Conservation (phyloP, 1,140 invertebrate genomes). For the Drosophila subobscura region DNA sequence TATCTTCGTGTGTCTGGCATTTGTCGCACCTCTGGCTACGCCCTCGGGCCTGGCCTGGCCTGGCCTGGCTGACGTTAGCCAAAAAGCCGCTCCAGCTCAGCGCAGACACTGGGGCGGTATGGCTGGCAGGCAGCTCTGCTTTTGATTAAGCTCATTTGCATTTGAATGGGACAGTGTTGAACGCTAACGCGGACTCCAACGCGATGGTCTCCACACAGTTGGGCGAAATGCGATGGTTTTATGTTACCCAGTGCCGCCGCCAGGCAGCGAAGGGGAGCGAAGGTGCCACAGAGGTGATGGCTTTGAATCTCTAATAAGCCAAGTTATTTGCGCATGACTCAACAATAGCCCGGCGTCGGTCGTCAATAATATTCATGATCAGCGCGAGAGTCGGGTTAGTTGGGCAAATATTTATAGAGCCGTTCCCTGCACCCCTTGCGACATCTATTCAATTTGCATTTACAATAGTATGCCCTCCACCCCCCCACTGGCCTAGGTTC, state of each 20-base stretch:
- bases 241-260: slow-evolving; percentile 50
- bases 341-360: slow-evolving; percentile 42
- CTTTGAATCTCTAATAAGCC: slow-evolving; percentile 81
- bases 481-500: too few relatives aligned
- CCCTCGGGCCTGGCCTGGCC: neutral
- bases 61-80: slow-evolving; percentile 25
- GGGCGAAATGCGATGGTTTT: slow-evolving; percentile 44
- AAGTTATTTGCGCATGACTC: slow-evolving; percentile 80
- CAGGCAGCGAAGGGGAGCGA: slow-evolving; percentile 1
- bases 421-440: slow-evolving; percentile 11
- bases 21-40: slow-evolving; percentile 1
- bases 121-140: slow-evolving; percentile 57
- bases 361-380: slow-evolving; percentile 69
- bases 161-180: slow-evolving; percentile 58
- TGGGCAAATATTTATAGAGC: slow-evolving; percentile 79
- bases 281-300: neutral
- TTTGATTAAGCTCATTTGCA: slow-evolving; percentile 81
- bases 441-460: slow-evolving; percentile 44
- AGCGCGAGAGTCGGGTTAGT: slow-evolving; percentile 55
- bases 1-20: neutral
- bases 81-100: slow-evolving; percentile 45
- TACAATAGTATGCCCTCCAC: neutral
- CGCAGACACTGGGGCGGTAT: slow-evolving; percentile 17
- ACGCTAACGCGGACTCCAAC: neutral
- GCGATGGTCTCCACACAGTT: too few relatives aligned